Conservation (phyloP, 2,113 vertebrate genomes). For the Salvelinus sp. region DNA sequence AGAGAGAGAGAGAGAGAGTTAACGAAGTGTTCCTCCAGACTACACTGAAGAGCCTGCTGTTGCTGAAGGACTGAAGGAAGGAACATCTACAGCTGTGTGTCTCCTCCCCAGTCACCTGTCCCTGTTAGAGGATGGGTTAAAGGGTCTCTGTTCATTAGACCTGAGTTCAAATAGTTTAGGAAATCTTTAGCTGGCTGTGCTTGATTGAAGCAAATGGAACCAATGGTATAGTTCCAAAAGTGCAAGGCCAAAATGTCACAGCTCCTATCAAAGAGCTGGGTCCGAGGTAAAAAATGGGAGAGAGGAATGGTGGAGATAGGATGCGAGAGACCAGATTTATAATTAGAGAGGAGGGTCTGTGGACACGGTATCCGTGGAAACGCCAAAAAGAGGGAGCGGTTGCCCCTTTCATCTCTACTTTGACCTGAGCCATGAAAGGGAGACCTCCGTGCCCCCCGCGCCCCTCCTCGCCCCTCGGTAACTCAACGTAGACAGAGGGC, state of each 20-base stretch:
- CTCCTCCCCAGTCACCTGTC: no score
- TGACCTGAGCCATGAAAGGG: slow-evolving; percentile 56
- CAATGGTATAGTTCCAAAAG: no score
- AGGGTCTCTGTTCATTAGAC: no score
- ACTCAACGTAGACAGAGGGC: background rate
- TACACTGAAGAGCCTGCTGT: slow-evolving; percentile 60
- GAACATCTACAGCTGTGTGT: no score
- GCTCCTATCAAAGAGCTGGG: background rate
- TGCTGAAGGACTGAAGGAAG: slow-evolving; percentile 22
- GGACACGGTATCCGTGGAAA: slow-evolving; percentile 59
- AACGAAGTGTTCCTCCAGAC: slow-evolving; percentile 60
- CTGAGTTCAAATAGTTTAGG: no score
- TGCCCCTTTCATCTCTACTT: slow-evolving; percentile 48
- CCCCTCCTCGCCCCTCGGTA: background rate
- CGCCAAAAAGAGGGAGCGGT: slow-evolving; percentile 36
- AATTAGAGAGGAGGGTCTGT: slow-evolving; percentile 40
- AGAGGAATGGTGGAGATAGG: background rate
- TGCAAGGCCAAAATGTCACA: no score
- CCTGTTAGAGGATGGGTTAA: background rate
- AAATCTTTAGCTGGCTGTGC: no score
- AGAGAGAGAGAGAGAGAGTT: background rate
- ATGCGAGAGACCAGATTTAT: slow-evolving; percentile 12
- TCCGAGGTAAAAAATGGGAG: background rate
- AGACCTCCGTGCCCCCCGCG: background rate
- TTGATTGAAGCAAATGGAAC: no score